Evolutionary conservation across 1,140 invertebrate species (phyloP).

Genomic region (Adoxophyes honmai): DNA sequence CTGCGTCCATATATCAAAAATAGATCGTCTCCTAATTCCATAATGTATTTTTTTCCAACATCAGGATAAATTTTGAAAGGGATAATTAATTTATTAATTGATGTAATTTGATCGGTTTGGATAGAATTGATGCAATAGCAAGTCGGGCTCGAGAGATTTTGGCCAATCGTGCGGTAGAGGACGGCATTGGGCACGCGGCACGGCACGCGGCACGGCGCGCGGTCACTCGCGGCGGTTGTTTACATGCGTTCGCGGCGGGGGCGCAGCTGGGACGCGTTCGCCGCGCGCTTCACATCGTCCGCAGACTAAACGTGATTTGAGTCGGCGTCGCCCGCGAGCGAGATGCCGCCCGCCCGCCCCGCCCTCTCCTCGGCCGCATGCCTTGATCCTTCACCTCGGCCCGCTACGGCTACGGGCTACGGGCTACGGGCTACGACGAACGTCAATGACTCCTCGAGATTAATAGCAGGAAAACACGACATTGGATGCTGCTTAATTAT

Average conservation of each 20-base stretch:
- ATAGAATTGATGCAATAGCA: too few relatives aligned
- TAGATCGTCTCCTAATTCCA: conserved; percentile 61
- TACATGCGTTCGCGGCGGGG: conserved; percentile 5
- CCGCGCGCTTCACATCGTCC: conserved; percentile 44
- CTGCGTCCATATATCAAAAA: conserved; percentile 50
- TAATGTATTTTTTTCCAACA: conserved; percentile 34
- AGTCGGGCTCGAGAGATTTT: too few relatives aligned
- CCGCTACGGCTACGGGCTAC: too few relatives aligned
- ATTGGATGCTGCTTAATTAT: neutral
- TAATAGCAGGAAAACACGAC: neutral
- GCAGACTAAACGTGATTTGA: conserved; percentile 61
- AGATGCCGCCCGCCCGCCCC: conserved; percentile 37
- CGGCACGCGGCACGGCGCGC: too few relatives aligned
- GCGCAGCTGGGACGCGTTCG: conserved; percentile 18
- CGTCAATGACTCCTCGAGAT: conserved; percentile 1
- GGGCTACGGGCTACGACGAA: neutral
- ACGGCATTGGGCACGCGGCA: too few relatives aligned
- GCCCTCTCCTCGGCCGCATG: conserved; percentile 14
- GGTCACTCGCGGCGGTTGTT: conserved; percentile 3
- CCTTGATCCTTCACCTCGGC: conserved; percentile 1
- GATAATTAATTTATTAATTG: neutral
- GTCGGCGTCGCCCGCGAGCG: conserved; percentile 38
- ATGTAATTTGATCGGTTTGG: neutral
- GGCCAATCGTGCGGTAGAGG: too few relatives aligned
- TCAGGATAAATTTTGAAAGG: conserved; percentile 4